Conservation (phyloP, 2,888 invertebrate genomes). For the Pheosia gnoma region DNA sequence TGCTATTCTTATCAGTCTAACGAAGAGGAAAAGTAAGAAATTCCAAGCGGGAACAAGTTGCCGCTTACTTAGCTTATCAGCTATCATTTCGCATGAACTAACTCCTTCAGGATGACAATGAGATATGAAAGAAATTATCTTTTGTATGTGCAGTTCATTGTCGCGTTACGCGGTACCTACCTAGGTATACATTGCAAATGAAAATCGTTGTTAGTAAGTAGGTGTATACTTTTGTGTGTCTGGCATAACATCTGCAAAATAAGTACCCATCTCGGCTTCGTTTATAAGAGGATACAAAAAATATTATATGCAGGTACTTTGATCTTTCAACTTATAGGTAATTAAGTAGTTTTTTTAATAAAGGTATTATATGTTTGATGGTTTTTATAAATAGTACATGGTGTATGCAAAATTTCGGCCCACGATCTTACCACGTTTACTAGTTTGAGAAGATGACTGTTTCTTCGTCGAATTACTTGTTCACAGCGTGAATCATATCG, state of each 20-base stretch:
- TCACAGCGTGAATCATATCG: constrained; percentile 47
- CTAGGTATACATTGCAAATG: too few species aligned
- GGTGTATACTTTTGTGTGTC: too few species aligned
- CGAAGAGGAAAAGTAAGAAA: constrained; percentile 28
- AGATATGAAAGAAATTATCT: neutral
- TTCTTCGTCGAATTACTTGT: constrained; percentile 44
- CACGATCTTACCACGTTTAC: constrained; percentile 43
- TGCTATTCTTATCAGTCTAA: neutral
- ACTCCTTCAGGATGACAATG: constrained; percentile 1
- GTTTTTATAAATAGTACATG: constrained; percentile 17
- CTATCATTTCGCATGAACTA: constrained; percentile 24
- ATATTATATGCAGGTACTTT: too few species aligned
- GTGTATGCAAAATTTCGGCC: constrained; percentile 26
- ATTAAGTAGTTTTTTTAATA: neutral
- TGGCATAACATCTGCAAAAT: too few species aligned
- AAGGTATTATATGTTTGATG: neutral
- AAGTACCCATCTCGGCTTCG: too few species aligned
- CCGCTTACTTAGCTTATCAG: constrained; percentile 32
- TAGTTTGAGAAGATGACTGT: constrained; percentile 43
- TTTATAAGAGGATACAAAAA: too few species aligned
- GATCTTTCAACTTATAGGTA: too few species aligned
- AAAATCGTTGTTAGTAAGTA: too few species aligned
- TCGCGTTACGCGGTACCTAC: neutral
- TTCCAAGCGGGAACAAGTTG: constrained; percentile 33
- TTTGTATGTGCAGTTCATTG: neutral